Base-by-base conservation (phyloP, 1,140 invertebrate species). In the Caenorhabditis inopinata region DNA sequence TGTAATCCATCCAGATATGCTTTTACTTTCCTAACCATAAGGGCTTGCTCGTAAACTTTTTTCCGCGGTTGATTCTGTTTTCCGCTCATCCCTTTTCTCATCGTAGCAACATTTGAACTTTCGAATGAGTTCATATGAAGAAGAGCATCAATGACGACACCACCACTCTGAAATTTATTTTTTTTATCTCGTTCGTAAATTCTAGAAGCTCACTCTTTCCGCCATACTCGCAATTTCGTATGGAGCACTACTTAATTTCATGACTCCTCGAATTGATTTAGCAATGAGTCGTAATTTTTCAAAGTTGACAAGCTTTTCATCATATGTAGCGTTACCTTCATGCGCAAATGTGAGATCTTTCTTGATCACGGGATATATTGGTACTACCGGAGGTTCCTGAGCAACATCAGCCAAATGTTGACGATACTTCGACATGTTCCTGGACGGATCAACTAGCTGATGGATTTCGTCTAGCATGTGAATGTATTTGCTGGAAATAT, bases 221-320 rank as follows among this genome's bases (percentile, higher is more conserved):
- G 83, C 84, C 83, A 84, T 73, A 48, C 78, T 78, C 23, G 76
- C 53, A 87, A 89, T 88, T 83, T 91, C 90, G 84, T 90, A 91
- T 84, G 88, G 87, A 9, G 89, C 87, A 62, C 89, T 89, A 75
- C 88, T 87, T 84, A 91, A 89, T 78, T 89, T 88, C 77, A 87
- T 95, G 18, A 98, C 90, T 53, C 94, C 92, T 83, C 96, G 91
- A 48, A 99, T 94, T 91, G 98, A 96, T 89, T 97, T 97, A 4
- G 96, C 95, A 81, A 99, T 95, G 95, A 99, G 98, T 83, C 97
- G 91, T 49, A 99, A 90, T 88, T 99, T 99, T 89, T 99, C 97
- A 89, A 99, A 99, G 90, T 99, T 99, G 32, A 97, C 93, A 84
- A 99, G 91, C 45, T 92, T 92, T 89, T 98, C 96, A 4, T 97